phyloP scores from a whole-genome alignment of 2,113 vertebrate genomes.

The Steatornis caripensis region DNA sequence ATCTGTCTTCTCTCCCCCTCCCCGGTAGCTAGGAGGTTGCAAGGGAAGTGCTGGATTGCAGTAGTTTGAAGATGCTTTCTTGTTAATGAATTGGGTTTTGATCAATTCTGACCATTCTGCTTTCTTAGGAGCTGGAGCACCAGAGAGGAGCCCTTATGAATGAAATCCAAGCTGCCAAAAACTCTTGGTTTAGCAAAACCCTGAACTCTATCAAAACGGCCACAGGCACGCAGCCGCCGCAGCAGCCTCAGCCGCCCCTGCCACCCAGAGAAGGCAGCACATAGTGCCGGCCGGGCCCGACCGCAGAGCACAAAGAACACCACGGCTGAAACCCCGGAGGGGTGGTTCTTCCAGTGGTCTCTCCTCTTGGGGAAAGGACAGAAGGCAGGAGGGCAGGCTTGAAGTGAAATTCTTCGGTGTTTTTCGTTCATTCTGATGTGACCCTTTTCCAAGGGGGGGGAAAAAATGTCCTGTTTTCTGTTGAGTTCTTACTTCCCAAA shows the following conservation, averaged over 20 bases:
- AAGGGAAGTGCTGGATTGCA: background rate
- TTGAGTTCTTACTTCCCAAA: slow-evolving; percentile 62
- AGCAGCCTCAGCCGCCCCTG: slow-evolving; percentile 50
- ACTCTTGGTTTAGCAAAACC: slow-evolving; percentile 99
- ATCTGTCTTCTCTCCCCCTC: background rate
- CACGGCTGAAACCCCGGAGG: background rate
- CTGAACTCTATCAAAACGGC: slow-evolving; percentile 97
- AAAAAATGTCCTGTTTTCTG: slow-evolving; percentile 49
- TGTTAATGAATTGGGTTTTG: background rate
- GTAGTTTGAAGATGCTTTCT: background rate
- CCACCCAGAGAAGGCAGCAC: slow-evolving; percentile 74
- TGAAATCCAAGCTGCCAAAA: slow-evolving; percentile 97
- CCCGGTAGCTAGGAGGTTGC: background rate
- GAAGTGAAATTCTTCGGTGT: slow-evolving; percentile 62
- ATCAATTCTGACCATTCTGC: slow-evolving; percentile 41
- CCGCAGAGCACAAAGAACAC: slow-evolving; percentile 73
- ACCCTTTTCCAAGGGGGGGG: slow-evolving; percentile 41
- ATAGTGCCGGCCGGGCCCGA: slow-evolving; percentile 61
- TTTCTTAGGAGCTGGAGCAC: slow-evolving; percentile 92
- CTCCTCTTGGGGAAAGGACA: slow-evolving; percentile 45
- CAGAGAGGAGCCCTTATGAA: slow-evolving; percentile 95
- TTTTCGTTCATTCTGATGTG: slow-evolving; percentile 58
- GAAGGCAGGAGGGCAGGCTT: slow-evolving; percentile 61
- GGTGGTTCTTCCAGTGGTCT: slow-evolving; percentile 14
- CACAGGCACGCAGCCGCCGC: slow-evolving; percentile 82